Conservation (phyloP, 1,140 invertebrate species). For the Dendroctonus ponderosae region DNA sequence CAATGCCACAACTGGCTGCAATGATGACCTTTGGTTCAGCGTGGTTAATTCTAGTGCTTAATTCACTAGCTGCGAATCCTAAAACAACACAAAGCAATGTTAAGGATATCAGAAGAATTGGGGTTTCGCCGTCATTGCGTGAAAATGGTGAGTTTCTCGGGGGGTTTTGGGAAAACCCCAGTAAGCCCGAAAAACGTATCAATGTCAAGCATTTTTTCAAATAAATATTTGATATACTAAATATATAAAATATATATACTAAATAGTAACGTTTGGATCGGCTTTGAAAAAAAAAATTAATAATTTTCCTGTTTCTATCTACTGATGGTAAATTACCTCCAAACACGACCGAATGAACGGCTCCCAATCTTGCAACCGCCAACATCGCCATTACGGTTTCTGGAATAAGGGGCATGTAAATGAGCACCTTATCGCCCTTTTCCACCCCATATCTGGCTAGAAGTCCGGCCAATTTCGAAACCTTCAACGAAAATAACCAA, state of each 20-base stretch:
- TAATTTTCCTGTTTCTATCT: too few relatives aligned
- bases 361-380: conserved; percentile 77
- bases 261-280: too few relatives aligned
- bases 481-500: conserved; percentile 52
- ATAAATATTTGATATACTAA: too few relatives aligned
- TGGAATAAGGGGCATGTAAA: conserved; percentile 90
- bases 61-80: conserved; percentile 85
- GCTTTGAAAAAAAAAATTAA: too few relatives aligned
- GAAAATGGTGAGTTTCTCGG: neutral
- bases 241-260: too few relatives aligned
- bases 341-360: conserved; percentile 85
- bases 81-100: conserved; percentile 42
- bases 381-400: conserved; percentile 85
- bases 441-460: conserved; percentile 70
- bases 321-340: conserved; percentile 65
- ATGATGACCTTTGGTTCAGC: conserved; percentile 85
- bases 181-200: neutral
- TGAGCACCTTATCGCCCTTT: conserved; percentile 76
- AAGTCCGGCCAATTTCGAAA: conserved; percentile 74
- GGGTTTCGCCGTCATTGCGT: too few relatives aligned
- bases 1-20: conserved; percentile 85
- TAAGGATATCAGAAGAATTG: too few relatives aligned
- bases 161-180: too few relatives aligned
- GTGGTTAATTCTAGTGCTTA: conserved; percentile 82
- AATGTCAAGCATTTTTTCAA: too few relatives aligned